Percentiles rank a stretch among this genome's conserved stretches.
phyloP scores from a whole-genome alignment of 2,797 vertebrate species.

The Pempheris klunzingeri region DNA sequence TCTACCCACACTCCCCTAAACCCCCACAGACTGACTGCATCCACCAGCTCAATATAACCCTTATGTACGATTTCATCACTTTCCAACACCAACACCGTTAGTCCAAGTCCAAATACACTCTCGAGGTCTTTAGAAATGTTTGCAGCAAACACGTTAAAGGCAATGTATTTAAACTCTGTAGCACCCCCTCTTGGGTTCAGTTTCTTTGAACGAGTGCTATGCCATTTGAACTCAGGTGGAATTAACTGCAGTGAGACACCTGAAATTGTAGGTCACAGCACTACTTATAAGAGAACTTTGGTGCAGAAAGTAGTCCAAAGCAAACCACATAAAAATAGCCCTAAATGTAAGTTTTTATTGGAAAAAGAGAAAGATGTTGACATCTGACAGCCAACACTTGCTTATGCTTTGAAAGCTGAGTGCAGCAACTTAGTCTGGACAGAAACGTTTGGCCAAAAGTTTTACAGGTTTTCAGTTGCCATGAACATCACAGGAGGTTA shows the following conservation, averaged over 20 bases:
- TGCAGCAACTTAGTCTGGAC: slow-evolving; percentile 6
- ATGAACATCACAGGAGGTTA: not conserved
- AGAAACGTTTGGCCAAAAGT: not conserved
- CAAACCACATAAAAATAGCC: slow-evolving; percentile 12
- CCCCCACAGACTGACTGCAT: not conserved
- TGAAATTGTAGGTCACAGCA: slow-evolving; percentile 30
- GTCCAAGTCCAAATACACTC: not conserved
- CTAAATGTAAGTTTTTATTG: not conserved
- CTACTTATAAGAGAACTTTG: slow-evolving; percentile 10
- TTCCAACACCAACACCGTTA: not conserved
- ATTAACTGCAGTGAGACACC: slow-evolving; percentile 38
- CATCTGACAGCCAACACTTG: not conserved
- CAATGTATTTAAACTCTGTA: slow-evolving; percentile 6
- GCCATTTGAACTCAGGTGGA: slow-evolving; percentile 23
- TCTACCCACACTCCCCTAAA: not conserved
- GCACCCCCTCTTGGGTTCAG: not conserved
- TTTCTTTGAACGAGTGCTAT: slow-evolving; percentile 18
- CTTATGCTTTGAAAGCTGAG: slow-evolving; percentile 2
- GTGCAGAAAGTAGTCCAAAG: slow-evolving; percentile 6
- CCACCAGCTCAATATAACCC: not conserved
- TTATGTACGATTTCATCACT: not conserved
- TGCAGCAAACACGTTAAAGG: not conserved
- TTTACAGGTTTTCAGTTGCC: not conserved
- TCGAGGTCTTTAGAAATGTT: not conserved
- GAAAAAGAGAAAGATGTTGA: not conserved